Percentiles rank a stretch among this genome's conserved stretches.
These are phyloP conservation scores for Trididemnum nubilum DNA, from an alignment of 23 tunicate genomes.

Conservation along the genomic window DNA sequence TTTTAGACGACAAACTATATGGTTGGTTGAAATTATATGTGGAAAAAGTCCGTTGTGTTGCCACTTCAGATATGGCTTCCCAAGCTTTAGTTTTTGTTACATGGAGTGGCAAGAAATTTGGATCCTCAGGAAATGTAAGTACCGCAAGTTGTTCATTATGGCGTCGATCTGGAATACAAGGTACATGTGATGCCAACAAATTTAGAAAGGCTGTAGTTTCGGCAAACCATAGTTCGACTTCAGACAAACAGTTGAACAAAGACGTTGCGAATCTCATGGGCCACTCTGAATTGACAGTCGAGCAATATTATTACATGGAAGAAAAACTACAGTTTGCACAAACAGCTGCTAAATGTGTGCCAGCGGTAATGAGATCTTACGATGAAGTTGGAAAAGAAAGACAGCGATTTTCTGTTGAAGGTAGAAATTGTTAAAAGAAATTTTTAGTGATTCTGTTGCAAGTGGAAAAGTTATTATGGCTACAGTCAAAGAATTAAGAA, in stretches of 20 bases:
- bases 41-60: neutral
- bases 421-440: too few relatives aligned
- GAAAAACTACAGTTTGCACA: neutral
- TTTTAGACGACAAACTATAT: neutral
- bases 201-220: constrained; percentile 19
- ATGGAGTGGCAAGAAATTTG: constrained; percentile 1
- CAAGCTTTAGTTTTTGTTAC: neutral
- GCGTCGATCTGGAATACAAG: neutral
- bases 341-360: constrained; percentile 2
- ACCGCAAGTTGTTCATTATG: neutral
- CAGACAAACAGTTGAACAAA: neutral
- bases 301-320: constrained; percentile 6
- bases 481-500: too few relatives aligned
- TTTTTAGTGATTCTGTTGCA: too few relatives aligned
- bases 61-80: neutral
- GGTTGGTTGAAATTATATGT: neutral
- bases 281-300: neutral
- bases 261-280: constrained; percentile 16
- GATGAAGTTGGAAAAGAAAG: neutral
- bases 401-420: too few relatives aligned
- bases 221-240: neutral
- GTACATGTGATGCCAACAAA: neutral
- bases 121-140: constrained; percentile 1
- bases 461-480: too few relatives aligned
- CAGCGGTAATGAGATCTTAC: constrained; percentile 2